Percentiles rank a stretch among this genome's conserved stretches.
These are phyloP conservation scores for Phycodurus eques DNA, from an alignment of 2,113 vertebrate species.

Conservation along the genomic window DNA sequence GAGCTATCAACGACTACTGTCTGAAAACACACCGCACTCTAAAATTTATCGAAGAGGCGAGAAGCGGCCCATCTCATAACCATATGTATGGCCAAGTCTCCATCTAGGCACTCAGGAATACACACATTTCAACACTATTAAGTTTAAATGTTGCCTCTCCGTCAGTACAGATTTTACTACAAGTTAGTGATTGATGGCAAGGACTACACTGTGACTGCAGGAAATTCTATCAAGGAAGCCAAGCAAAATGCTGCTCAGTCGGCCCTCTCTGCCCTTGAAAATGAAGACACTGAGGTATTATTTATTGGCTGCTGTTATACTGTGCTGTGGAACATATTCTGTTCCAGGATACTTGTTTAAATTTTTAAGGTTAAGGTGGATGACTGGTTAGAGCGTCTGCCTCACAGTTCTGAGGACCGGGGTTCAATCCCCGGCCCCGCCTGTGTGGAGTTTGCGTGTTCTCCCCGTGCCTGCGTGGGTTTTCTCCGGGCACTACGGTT, in stretches of 20 bases:
- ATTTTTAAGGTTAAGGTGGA: too few species aligned
- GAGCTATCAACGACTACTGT: conserved; percentile 47
- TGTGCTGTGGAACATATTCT: too few species aligned
- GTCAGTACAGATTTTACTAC: conserved; percentile 57
- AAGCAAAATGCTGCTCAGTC: conserved; percentile 56
- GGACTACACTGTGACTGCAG: conserved; percentile 55
- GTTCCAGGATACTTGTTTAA: too few species aligned
- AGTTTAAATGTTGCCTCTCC: background rate
- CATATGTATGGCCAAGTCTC: conserved; percentile 41
- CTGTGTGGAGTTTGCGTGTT: too few species aligned
- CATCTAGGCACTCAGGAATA: background rate
- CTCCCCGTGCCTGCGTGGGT: too few species aligned
- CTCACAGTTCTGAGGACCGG: too few species aligned
- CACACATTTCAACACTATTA: background rate
- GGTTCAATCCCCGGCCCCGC: too few species aligned
- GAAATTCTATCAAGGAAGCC: conserved; percentile 50
- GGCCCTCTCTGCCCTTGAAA: conserved; percentile 45
- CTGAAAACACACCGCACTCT: conserved; percentile 19
- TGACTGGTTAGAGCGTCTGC: too few species aligned
- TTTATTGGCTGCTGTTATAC: background rate
- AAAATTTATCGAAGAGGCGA: conserved; percentile 22
- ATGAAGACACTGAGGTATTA: conserved; percentile 55
- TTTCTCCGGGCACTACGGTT: too few species aligned
- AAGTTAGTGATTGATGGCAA: conserved; percentile 46
- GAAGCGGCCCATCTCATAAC: conserved; percentile 51